Base-by-base conservation (phyloP, 2,113 vertebrate species). In the Calypte anna region DNA sequence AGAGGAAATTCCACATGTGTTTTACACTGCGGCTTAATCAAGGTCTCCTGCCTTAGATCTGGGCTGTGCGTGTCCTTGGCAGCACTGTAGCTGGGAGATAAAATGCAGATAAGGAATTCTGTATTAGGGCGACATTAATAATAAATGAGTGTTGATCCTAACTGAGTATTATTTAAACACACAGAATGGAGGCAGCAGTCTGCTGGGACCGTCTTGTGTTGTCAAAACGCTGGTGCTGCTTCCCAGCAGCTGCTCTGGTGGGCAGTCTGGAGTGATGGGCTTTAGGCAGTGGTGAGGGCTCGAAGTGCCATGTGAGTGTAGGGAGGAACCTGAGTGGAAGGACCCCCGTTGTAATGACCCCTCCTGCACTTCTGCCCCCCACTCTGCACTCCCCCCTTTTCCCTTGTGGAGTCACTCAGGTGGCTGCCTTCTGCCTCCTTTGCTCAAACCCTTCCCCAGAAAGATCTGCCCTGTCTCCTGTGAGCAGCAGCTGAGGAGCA, bases 61-160 rank as follows among this genome's bases (percentile, higher is more conserved):
- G 46, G 88, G 76, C 69, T 28, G n/a, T 24, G 69, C 22, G 62
- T 86, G 95, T 96, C 97, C 96, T 97, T 92, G 93, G 55, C 59
- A 48, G 91, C 14, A 43, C 70, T 59, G 93, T 48, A 93, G 96
- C 96, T 93, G 96, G 85, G 72, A 95, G 97, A 95, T 88, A 95
- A 96, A 93, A 96, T 6, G 27, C 95, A 94, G 97, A 95, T 94
- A 77, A 93, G 94, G 95, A 81, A 33, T 80, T 79, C 91, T 88
- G 92, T 94, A 48, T 93, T 90, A 88, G 93, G 95, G 93, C 24
- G 51, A 38, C 86, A 64, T 97, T 95, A 95, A 97, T 97, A 97
- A 97, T 94, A 96, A 90, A 96, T 92, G 93, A 96, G 75, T 48
- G 94, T 97, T 96, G 97, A 96, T 97, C 95, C 91, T 97, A 89